These are phyloP conservation scores for Theristicus caerulescens DNA, from an alignment of 2,113 vertebrate genomes.

Conservation along the genomic window DNA sequence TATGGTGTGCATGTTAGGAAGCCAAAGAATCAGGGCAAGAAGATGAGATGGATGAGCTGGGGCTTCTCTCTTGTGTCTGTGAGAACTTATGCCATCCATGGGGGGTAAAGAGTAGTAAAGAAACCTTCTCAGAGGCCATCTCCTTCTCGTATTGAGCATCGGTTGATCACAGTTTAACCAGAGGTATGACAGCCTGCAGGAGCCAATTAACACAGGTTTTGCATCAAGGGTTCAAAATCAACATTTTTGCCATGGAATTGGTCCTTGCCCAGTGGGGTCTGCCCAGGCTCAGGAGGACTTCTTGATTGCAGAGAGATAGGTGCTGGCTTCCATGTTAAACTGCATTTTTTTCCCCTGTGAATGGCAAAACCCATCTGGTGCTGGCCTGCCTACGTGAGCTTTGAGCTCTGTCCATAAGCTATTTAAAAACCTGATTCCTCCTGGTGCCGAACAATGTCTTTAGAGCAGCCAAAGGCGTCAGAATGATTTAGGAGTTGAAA, in stretches of 20 bases:
- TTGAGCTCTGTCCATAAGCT: not conserved
- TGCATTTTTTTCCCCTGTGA: not conserved
- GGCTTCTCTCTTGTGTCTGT: not conserved
- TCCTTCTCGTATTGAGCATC: not conserved
- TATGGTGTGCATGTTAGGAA: not conserved
- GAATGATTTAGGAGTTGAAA: not conserved
- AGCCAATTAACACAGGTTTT: not conserved
- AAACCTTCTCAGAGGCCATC: not conserved
- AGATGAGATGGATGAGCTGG: not conserved
- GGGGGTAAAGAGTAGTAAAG: not conserved
- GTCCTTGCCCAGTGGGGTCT: not conserved
- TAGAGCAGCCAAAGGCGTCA: not conserved
- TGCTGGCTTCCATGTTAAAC: not conserved
- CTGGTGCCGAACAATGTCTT: not conserved
- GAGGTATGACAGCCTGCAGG: not conserved
- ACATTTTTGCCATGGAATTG: accelerated
- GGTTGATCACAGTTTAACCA: not conserved
- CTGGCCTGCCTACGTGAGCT: not conserved
- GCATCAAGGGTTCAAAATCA: not conserved
- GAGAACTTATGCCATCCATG: not conserved
- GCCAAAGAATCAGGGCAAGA: not conserved
- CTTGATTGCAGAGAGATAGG: not conserved
- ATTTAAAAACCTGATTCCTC: not conserved
- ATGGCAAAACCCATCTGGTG: not conserved
- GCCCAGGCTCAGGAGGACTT: not conserved